Percentiles rank a stretch among this genome's conserved stretches.
Evolutionary conservation across 2,113 vertebrate genomes (phyloP).

Genomic region (Nothocercus nigrocapillus): DNA sequence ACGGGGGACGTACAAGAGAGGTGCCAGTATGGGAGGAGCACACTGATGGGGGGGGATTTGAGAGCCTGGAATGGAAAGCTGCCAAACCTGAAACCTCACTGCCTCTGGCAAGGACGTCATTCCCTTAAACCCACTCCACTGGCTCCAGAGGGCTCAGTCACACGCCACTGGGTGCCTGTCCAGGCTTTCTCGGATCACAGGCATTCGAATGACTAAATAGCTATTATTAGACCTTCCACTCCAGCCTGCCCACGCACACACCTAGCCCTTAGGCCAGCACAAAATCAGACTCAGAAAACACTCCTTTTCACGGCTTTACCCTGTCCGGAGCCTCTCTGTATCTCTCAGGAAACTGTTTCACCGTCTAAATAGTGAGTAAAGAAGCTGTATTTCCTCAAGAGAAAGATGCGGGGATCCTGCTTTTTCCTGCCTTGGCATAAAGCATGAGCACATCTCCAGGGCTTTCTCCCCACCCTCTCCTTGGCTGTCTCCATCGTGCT

Average conservation of each 20-base stretch:
- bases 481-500: background rate
- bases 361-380: background rate
- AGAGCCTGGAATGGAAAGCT: conserved; percentile 8
- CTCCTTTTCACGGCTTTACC: background rate
- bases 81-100: conserved; percentile 39
- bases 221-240: conserved; percentile 56
- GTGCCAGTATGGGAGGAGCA: background rate
- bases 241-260: background rate
- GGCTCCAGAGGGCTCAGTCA: conserved; percentile 35
- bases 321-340: background rate
- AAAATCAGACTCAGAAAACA: background rate
- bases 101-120: conserved; percentile 35
- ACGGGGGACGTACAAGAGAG: background rate
- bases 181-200: conserved; percentile 32
- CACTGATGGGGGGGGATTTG: background rate
- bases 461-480: background rate
- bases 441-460: background rate
- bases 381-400: background rate
- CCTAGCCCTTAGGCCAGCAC: background rate
- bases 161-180: conserved; percentile 19
- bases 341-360: background rate
- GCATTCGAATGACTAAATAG: conserved; percentile 20
- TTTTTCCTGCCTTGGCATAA: background rate
- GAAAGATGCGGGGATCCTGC: background rate
- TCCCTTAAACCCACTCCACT: conserved; percentile 15